phyloP scores from a whole-genome alignment of 1,140 invertebrate species.

The Drosophila murphyi region DNA sequence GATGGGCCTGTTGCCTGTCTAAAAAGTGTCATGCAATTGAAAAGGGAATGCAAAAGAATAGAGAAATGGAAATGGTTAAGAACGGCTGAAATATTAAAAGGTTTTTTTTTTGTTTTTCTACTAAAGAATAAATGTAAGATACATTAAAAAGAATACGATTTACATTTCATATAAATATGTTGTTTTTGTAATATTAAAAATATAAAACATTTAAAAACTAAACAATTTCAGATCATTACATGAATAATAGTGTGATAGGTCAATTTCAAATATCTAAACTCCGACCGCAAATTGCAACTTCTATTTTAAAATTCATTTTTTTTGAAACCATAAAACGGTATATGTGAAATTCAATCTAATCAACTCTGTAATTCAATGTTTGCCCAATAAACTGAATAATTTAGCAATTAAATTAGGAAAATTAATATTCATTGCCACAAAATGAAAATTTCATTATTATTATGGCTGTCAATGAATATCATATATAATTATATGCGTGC shows the following conservation, averaged over 20 bases:
- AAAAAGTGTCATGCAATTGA: constrained; percentile 63
- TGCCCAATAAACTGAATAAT: constrained; percentile 9
- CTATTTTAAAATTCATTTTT: not conserved
- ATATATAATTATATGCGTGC: constrained; percentile 64
- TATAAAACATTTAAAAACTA: too few species aligned
- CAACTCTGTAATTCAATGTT: not conserved
- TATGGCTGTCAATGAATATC: constrained; percentile 41
- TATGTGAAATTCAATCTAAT: not conserved
- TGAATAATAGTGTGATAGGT: too few species aligned
- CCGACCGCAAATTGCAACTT: too few species aligned
- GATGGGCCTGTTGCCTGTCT: constrained; percentile 54
- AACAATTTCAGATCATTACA: too few species aligned
- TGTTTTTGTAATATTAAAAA: too few species aligned
- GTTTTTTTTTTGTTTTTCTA: too few species aligned
- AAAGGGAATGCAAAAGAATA: constrained; percentile 31
- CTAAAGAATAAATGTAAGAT: too few species aligned
- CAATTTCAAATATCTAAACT: not conserved
- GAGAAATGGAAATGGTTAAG: not conserved
- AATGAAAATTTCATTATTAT: constrained; percentile 51
- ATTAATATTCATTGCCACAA: constrained; percentile 38
- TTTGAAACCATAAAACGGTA: too few species aligned
- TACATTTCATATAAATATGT: too few species aligned
- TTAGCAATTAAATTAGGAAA: constrained; percentile 34
- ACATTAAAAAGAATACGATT: too few species aligned
- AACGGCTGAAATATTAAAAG: not conserved